These are phyloP conservation scores for Sipunculus nudus DNA, from an alignment of 2,888 invertebrate species.

Conservation along the genomic window DNA sequence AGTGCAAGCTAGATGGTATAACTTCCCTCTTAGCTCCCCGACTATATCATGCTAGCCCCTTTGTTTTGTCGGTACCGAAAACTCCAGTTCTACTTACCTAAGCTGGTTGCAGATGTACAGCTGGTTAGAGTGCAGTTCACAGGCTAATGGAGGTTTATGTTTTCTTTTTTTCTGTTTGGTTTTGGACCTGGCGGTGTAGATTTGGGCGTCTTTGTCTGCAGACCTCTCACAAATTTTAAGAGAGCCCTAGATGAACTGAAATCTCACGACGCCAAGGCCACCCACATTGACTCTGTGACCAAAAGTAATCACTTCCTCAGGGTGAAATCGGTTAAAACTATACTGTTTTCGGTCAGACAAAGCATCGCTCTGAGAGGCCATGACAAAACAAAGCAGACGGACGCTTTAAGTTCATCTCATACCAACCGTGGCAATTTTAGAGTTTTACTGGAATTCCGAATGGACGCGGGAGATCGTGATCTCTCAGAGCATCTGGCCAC, in stretches of 20 bases:
- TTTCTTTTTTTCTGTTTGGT: neutral
- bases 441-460: slow-evolving; percentile 46
- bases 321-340: neutral
- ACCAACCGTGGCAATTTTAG: slow-evolving; percentile 54
- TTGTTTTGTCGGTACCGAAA: too few species aligned
- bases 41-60: too few species aligned
- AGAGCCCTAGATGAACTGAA: neutral
- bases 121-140: neutral
- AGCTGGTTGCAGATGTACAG: neutral
- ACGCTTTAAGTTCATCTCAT: too few species aligned
- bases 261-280: neutral
- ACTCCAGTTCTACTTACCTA: too few species aligned
- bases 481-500: slow-evolving; percentile 42
- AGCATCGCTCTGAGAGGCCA: neutral
- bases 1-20: too few species aligned
- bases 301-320: neutral
- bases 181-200: too few species aligned
- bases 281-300: neutral
- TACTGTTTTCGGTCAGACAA: neutral
- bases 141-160: neutral
- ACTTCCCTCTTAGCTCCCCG: too few species aligned
- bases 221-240: neutral
- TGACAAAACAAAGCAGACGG: neutral
- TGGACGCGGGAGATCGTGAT: slow-evolving; percentile 44
- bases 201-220: too few species aligned